Base-by-base conservation (phyloP, 2,113 vertebrate genomes). In the Hemiprocne comata region DNA sequence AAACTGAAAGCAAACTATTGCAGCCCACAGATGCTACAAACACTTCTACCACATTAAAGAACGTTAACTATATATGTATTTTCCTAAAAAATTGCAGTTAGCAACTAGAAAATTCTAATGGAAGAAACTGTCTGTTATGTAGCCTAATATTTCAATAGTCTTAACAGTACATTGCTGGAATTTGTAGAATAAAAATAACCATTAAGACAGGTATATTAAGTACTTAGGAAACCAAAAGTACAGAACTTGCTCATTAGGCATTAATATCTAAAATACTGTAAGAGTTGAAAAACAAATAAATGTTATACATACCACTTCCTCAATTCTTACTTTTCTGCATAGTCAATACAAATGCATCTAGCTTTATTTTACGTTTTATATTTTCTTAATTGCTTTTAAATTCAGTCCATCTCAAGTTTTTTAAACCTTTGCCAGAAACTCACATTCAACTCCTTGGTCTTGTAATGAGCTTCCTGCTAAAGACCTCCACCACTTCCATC, bases 41-140 rank as follows among this genome's bases (percentile, higher is more conserved):
- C 21, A 44, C 8, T 87, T 77, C 70, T 29, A n/a, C 8, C 23
- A 36, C 42, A 29, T 40, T 11, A n/a, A 72, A 44, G 23, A 77
- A 42, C 1, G 3, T 40, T 44, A 70, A 28, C 14, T 26, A 8
- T 0, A 4, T 8, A 25, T 8, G 20, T 6, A 24, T 77, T 77
- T 77, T 70, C 81, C 71, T 66, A 13, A 67, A 82, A 78, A 61
- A 40, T 0, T 31, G 36, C 82, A 51, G 13, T 64, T 31, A 11
- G 0, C 67, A 50, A 58, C 62, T 58, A 51, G 40, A 66, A 61
- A 71, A 36, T 3, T 4, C 40, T 10, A 57, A 57, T 11, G 16
- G 20, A 51, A 81, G 65, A 83, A 87, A 24, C 19, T 36, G 18
- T 29, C 28, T 14, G 15, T 31, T 36, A 28, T 5, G 8, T 15